These are phyloP conservation scores for Drosophila oshimai DNA, from an alignment of 1,140 invertebrate species.

Conservation along the genomic window DNA sequence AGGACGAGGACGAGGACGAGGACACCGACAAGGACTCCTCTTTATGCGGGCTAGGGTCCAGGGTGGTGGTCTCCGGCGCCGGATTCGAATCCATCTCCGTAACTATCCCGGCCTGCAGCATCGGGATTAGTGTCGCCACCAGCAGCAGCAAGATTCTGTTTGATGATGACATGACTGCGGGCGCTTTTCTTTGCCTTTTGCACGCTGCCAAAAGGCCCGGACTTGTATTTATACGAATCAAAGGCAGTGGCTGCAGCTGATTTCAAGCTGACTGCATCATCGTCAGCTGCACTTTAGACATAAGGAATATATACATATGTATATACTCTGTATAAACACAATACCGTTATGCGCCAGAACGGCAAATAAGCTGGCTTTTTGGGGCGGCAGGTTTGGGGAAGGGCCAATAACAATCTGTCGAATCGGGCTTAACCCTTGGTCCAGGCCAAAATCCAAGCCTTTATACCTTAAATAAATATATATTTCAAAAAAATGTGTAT, in stretches of 20 bases:
- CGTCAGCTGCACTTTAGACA: slow-evolving; percentile 23
- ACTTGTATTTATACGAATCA: slow-evolving; percentile 69
- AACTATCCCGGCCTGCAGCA: slow-evolving; percentile 31
- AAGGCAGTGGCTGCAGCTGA: not conserved
- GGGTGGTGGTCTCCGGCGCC: not conserved
- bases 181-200: slow-evolving; percentile 27
- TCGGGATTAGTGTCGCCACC: slow-evolving; percentile 42
- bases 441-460: not conserved
- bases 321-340: not conserved
- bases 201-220: slow-evolving; percentile 18
- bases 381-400: not conserved
- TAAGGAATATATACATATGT: not conserved
- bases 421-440: slow-evolving; percentile 11
- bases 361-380: not conserved
- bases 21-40: not conserved
- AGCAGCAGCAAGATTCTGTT: slow-evolving; percentile 32
- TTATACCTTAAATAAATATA: not conserved
- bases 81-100: not conserved
- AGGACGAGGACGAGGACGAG: no score
- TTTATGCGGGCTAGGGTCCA: not conserved
- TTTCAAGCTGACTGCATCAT: slow-evolving; percentile 8
- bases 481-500: no score
- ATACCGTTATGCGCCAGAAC: slow-evolving; percentile 37
- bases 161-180: slow-evolving; percentile 47
- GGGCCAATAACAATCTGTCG: slow-evolving; percentile 1